phyloP scores from a whole-genome alignment of 2,113 vertebrate genomes.

The Pluvialis apricaria region DNA sequence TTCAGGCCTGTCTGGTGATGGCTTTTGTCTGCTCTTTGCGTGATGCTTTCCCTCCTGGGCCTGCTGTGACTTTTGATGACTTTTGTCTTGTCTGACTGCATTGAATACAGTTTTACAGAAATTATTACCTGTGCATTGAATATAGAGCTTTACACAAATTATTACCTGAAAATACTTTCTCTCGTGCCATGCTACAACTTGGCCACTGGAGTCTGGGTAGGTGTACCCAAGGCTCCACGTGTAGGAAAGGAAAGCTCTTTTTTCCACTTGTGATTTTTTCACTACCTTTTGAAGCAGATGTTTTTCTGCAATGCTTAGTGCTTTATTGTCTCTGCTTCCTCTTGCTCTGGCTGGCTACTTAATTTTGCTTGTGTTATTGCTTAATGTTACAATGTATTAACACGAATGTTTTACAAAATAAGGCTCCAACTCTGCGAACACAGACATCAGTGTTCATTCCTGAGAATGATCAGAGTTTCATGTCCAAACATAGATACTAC shows the following conservation, averaged over 20 bases:
- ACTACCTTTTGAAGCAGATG: not conserved
- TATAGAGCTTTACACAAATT: not conserved
- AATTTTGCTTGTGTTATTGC: not conserved
- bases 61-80: not conserved
- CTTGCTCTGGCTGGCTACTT: not conserved
- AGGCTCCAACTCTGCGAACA: not conserved
- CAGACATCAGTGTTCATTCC: too few relatives aligned
- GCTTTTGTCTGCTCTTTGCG: not conserved
- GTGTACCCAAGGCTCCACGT: not conserved
- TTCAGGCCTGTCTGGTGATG: not conserved
- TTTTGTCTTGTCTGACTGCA: not conserved
- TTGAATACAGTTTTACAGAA: not conserved
- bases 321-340: not conserved
- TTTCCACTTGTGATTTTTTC: not conserved
- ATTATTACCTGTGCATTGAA: not conserved
- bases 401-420: not conserved
- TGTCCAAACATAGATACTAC: too few relatives aligned
- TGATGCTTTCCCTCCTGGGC: not conserved
- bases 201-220: not conserved
- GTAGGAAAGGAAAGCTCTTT: not conserved
- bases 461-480: not conserved
- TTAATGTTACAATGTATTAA: not conserved
- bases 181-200: not conserved
- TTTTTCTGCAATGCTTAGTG: not conserved
- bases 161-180: not conserved